Evolutionary conservation across 2,888 invertebrate species (phyloP).

Genomic region (Apamea crenata): DNA sequence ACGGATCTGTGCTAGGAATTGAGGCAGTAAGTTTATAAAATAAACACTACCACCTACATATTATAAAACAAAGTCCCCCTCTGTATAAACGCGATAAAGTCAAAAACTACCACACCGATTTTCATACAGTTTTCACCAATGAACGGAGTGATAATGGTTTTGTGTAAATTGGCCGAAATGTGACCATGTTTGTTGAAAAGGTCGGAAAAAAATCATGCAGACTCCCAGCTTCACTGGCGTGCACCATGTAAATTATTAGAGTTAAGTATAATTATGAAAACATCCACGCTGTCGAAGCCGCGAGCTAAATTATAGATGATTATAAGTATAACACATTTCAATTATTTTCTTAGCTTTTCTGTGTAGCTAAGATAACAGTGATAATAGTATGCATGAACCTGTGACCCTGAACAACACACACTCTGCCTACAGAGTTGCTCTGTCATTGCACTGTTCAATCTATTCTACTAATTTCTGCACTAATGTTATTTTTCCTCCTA

Average conservation of each 20-base stretch:
- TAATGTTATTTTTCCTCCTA: neutral
- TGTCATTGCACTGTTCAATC: neutral
- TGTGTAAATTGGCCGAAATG: too few species aligned
- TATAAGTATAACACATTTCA: neutral
- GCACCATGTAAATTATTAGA: neutral
- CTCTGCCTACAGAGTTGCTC: neutral
- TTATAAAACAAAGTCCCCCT: neutral
- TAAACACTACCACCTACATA: neutral
- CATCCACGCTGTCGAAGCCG: neutral
- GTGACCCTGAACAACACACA: constrained; percentile 9
- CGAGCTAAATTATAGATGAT: neutral
- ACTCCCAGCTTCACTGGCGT: neutral
- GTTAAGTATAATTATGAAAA: neutral
- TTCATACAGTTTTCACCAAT: neutral
- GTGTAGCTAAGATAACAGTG: neutral
- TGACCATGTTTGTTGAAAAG: too few species aligned
- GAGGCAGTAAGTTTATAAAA: constrained; percentile 93
- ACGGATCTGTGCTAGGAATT: constrained; percentile 96
- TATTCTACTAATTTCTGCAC: neutral
- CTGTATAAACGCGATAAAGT: neutral
- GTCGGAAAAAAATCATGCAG: neutral
- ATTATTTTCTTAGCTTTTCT: constrained; percentile 8
- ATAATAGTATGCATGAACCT: neutral
- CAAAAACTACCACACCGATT: neutral
- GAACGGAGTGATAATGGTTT: neutral